Base-by-base conservation (phyloP, 1,140 invertebrate species). In the Drosophila kurseongensis region DNA sequence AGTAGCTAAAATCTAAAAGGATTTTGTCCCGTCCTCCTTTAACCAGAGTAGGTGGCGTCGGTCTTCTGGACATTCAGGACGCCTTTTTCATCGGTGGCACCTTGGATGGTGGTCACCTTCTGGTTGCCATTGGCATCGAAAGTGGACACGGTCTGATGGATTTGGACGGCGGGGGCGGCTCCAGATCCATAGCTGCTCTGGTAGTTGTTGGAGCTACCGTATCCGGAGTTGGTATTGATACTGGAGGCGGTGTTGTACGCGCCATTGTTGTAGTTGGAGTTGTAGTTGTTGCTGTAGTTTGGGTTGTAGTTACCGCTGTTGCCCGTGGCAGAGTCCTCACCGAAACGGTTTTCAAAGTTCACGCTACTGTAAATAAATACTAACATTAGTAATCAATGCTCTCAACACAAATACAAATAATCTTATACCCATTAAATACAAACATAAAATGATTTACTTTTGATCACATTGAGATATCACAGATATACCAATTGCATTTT, bases 321-420 rank as follows among this genome's bases (percentile, higher is more conserved):
- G 9, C 29, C 29, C 1, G 67, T 32, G 6, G 75, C 8, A 6
- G 84, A 80, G 13, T 80, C 80, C 23, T 83, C 84, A 6, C 84
- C 66, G 14, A 88, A 75, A 7, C 84, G 84, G 18, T n/a, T 67
- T 0, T 44, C 59, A 0, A 88, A n/a, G 12, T 0, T 38, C 10
- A 71, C 45, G 12, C 12, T 2, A 2, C 56, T 58, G 4, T n/a
- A n/a, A 48, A 29, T n/a, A 13, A 1, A 32, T 4, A 4, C 0
- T 3, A 14, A 10, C 0, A 48, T 13, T 29, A 10, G 7, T 10
- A 6, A 27, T 8, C 9, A 23, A 23, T 23, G 23, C 2, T 23
- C 2, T 23, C 2, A 23, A 23, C 23, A 23, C 3, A 23, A 23
- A 23, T 23, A 0, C 23, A 23, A 23, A 4, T 4, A 23, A 23